A percentile compares a stretch with the other conserved stretches of the same genome.
Evolutionary conservation across 2,797 vertebrate genomes (phyloP).

Genomic region (Crocodylus rhombifer): DNA sequence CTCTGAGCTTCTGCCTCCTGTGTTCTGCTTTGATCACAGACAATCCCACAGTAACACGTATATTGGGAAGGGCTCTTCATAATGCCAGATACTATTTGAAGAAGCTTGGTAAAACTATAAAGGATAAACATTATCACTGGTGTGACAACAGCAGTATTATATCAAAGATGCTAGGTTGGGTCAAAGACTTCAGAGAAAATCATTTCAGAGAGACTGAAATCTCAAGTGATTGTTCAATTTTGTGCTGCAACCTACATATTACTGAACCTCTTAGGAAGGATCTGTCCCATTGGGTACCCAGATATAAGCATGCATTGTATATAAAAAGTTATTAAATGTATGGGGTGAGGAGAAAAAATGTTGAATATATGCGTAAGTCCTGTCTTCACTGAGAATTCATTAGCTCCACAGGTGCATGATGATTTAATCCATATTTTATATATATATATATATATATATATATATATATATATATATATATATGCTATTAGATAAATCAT

Average conservation of each 20-base stretch:
- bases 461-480: neutral
- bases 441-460: neutral
- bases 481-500: slow-evolving; percentile 29
- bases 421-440: neutral
- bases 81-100: fast-evolving
- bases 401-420: neutral
- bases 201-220: neutral
- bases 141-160: neutral
- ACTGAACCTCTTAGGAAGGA: neutral
- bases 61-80: neutral
- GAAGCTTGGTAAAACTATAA: neutral
- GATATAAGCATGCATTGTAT: neutral
- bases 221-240: neutral
- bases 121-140: neutral
- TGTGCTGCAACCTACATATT: neutral
- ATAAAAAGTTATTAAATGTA: neutral
- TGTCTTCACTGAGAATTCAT: slow-evolving; percentile 14
- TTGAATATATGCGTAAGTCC: neutral
- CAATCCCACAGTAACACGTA: neutral
- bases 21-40: neutral
- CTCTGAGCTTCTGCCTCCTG: neutral
- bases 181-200: neutral
- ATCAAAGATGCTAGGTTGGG: neutral
- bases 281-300: neutral
- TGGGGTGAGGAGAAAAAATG: neutral